phyloP scores from a whole-genome alignment of 2,888 invertebrate species.

The Cabera pusaria region DNA sequence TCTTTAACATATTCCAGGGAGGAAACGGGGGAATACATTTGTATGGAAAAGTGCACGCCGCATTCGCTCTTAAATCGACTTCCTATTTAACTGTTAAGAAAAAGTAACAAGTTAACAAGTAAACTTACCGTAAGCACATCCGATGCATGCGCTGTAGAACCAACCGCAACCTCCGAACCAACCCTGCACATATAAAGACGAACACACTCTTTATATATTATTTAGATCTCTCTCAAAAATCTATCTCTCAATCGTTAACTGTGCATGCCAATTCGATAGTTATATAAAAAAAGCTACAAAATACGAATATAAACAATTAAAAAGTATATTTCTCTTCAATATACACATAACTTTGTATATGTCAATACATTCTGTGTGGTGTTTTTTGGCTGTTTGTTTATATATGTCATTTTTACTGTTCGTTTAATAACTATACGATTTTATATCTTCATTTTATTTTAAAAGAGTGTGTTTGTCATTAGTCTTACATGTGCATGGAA shows the following conservation, averaged over 20 bases:
- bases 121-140: conserved; percentile 28
- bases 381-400: conserved; percentile 40
- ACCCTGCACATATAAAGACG: conserved; percentile 83
- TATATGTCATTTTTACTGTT: conserved; percentile 47
- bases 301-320: conserved; percentile 54
- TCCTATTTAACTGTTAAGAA: too few relatives aligned
- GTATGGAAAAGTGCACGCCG: too few relatives aligned
- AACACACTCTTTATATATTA: conserved; percentile 75
- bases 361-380: conserved; percentile 37
- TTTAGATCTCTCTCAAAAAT: conserved; percentile 47
- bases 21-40: too few relatives aligned
- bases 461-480: conserved; percentile 81
- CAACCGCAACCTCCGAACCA: conserved; percentile 31
- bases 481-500: conserved; percentile 82
- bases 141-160: conserved; percentile 6
- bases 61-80: too few relatives aligned
- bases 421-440: conserved; percentile 19
- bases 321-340: conserved; percentile 43
- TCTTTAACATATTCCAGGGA: too few relatives aligned
- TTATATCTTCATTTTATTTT: conserved; percentile 34
- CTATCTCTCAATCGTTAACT: conserved; percentile 62
- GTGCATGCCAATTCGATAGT: conserved; percentile 75
- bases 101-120: conserved; percentile 6
- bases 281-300: conserved; percentile 68
- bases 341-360: conserved; percentile 44